A percentile compares a stretch with the other conserved stretches of the same genome.
These are phyloP conservation scores for Pammene aurita DNA, from an alignment of 2,888 invertebrate species.

Conservation along the genomic window DNA sequence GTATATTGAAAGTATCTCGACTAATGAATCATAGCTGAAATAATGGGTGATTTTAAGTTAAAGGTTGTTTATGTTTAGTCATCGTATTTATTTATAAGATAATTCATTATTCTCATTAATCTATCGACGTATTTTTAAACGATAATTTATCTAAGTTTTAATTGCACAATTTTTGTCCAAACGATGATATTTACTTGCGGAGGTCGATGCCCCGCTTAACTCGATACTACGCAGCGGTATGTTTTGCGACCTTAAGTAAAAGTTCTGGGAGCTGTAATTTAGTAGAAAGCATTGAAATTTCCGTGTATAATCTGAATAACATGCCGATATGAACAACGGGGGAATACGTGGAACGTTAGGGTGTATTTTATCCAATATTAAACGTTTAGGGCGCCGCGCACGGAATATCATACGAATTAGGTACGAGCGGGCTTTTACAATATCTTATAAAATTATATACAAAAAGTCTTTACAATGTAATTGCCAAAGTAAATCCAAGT, in stretches of 20 bases:
- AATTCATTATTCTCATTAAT: too few relatives aligned
- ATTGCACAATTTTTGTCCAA: neutral
- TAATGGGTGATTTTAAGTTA: conserved; percentile 25
- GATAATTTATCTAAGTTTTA: too few relatives aligned
- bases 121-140: too few relatives aligned
- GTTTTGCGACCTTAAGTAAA: conserved; percentile 68
- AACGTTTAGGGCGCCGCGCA: conserved; percentile 76
- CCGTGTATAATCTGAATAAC: conserved; percentile 84
- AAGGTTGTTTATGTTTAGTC: too few relatives aligned
- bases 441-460: conserved; percentile 75
- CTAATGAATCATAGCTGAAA: neutral
- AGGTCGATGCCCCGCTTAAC: conserved; percentile 52
- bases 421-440: conserved; percentile 72
- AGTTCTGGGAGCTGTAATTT: conserved; percentile 81
- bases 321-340: conserved; percentile 83
- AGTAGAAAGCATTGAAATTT: conserved; percentile 84
- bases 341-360: conserved; percentile 76
- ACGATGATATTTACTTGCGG: conserved; percentile 3
- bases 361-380: conserved; percentile 83
- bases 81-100: too few relatives aligned
- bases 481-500: conserved; percentile 32
- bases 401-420: conserved; percentile 79
- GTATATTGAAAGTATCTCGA: conserved; percentile 59
- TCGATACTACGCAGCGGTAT: conserved; percentile 52
- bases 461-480: conserved; percentile 36